Evolutionary conservation across 2,797 vertebrate genomes (phyloP), one percentile per base, ranked within the genome.

Genomic region (Hirundo rustica): DNA sequence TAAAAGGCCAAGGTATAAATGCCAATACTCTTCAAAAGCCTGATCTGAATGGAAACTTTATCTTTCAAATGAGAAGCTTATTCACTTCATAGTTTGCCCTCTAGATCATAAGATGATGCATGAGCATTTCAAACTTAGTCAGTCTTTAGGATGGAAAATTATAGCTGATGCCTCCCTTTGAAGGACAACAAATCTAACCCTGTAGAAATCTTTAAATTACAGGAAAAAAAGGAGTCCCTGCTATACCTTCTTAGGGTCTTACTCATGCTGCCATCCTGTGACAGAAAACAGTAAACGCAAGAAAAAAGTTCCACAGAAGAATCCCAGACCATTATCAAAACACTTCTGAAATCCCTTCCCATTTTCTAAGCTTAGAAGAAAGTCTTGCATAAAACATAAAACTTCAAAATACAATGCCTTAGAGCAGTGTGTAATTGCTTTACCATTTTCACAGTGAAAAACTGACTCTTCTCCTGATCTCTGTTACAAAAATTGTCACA

Each of bases 201-300:
- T 14, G 15, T 8, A 77, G 65, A 72, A 86, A 66, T 72, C 64
- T 84, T 71, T 9, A 93, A 65, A 86, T 94, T 8, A 47, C 3
- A 30, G 76, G 38, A 38, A 38, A 85, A 76, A 50, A 93, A 92
- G 19, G 60, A 42, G 84, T 64, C n/a, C 25, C 70, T 1, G 1
- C 40, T 42, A 1, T 65, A 81, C 30, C 32, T 86, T 88, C 74
- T 75, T 85, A 96, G 87, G 25, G 21, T 98, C 97, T 98, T 97
- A 97, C 97, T 96, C 96, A 96, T 98, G 97, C 98, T 98, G 98
- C 98, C 98, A 98, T 97, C 98, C 96, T 98, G 98, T 98, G 98
- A 97, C 97, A 58, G 94, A 76, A 92, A 58, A 51, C 54, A 70
- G 97, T 89, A 97, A 98, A 96, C 79, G 88, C 98, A 98, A 91